A percentile compares a stretch with the other conserved stretches of the same genome.
These are phyloP conservation scores for Hyalella azteca DNA, from an alignment of 2,888 invertebrate genomes.

Conservation along the genomic window DNA sequence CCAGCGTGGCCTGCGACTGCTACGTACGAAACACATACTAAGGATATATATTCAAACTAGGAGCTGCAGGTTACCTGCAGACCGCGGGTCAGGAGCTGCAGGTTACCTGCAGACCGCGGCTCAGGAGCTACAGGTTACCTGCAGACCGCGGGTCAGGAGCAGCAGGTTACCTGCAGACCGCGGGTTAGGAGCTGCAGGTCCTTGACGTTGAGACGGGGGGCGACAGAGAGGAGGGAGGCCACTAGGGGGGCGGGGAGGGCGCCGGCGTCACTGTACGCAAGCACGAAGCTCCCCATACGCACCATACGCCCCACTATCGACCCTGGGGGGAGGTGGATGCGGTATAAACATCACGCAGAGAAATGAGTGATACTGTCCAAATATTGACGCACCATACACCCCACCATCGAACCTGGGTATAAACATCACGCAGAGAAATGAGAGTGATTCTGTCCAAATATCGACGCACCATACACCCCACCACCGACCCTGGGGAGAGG, in stretches of 20 bases:
- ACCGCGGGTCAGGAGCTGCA: too few relatives aligned
- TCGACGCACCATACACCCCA: background rate
- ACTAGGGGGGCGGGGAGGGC: background rate
- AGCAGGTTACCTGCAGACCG: background rate
- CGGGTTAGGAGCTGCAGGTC: background rate
- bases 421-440: too few relatives aligned
- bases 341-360: background rate
- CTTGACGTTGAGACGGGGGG: background rate
- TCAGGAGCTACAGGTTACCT: too few relatives aligned
- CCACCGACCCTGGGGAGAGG: background rate
- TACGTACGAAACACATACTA: too few relatives aligned
- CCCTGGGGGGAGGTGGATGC: background rate
- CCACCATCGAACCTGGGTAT: too few relatives aligned
- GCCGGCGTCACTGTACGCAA: background rate
- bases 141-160: too few relatives aligned
- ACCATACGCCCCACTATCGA: background rate
- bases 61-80: too few relatives aligned
- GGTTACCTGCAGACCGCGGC: background rate
- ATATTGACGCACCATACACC: too few relatives aligned
- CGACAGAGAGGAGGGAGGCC: background rate
- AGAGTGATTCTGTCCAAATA: too few relatives aligned
- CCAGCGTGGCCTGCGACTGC: too few relatives aligned
- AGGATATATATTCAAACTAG: too few relatives aligned
- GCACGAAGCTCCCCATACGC: background rate
- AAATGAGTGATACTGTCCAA: background rate